Percentiles rank a stretch among this genome's conserved stretches.
Evolutionary conservation across 2,113 vertebrate species (phyloP).

Genomic region (Dasyornis broadbenti): DNA sequence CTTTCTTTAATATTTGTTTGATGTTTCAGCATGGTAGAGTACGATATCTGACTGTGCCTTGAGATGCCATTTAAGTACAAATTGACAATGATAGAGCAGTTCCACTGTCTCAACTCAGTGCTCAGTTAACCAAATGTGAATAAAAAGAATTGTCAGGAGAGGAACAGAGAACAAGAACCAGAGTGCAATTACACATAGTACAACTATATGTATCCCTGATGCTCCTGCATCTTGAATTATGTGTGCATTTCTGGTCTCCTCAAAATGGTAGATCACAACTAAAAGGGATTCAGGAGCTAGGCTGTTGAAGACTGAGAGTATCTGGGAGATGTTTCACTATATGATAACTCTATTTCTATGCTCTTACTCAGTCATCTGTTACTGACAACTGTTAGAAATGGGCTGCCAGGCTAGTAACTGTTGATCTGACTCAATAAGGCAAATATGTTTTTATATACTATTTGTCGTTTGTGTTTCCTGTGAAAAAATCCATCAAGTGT

Average conservation of each 20-base stretch:
- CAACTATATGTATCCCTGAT: accelerated
- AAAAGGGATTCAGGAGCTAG: background rate
- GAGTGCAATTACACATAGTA: background rate
- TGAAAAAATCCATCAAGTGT: background rate
- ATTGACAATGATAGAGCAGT: background rate
- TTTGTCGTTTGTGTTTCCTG: background rate
- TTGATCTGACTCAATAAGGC: background rate
- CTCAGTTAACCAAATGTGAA: background rate
- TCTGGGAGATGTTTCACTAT: background rate
- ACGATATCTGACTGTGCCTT: background rate
- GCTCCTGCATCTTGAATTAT: background rate
- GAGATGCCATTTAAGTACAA: background rate
- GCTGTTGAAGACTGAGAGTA: background rate
- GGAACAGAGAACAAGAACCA: background rate
- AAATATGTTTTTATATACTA: background rate
- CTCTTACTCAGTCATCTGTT: background rate
- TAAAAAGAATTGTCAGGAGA: background rate
- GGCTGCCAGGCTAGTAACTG: background rate
- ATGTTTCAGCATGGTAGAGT: background rate
- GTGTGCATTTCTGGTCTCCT: background rate
- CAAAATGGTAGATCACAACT: background rate
- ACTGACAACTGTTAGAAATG: background rate
- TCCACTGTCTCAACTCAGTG: background rate
- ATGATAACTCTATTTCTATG: background rate
- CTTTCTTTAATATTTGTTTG: background rate